These are phyloP conservation scores for Odontocolon sp. DNA, from an alignment of 2,888 invertebrate species.

Conservation along the genomic window DNA sequence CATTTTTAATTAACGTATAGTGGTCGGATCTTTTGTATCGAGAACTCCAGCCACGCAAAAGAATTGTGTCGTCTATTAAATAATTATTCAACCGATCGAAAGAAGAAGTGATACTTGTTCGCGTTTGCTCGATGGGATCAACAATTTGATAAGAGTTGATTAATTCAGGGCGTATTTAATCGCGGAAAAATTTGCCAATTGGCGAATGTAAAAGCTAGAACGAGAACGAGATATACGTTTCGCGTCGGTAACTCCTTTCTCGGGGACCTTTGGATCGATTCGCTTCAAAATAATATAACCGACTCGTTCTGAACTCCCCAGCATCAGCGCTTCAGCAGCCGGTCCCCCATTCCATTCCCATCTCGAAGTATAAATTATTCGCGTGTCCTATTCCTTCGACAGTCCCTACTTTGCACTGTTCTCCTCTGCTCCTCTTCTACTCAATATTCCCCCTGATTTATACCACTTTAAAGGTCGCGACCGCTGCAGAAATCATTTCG, in stretches of 20 bases:
- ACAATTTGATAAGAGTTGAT: slow-evolving; percentile 6
- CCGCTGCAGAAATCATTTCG: slow-evolving; percentile 57
- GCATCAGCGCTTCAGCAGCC: background rate
- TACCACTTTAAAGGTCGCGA: slow-evolving; percentile 58
- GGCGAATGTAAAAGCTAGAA: too few relatives aligned
- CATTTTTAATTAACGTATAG: slow-evolving; percentile 20
- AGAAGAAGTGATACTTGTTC: background rate
- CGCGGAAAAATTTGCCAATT: too few relatives aligned
- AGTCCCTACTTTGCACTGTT: slow-evolving; percentile 2
- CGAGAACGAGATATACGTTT: too few relatives aligned
- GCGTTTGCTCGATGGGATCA: slow-evolving; percentile 19
- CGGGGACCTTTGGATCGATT: slow-evolving; percentile 6
- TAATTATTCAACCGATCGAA: slow-evolving; percentile 30
- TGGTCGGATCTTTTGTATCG: background rate
- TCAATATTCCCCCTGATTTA: slow-evolving; percentile 48
- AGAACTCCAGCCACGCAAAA: background rate
- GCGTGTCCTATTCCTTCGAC: slow-evolving; percentile 20
- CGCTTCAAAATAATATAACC: slow-evolving; percentile 7
- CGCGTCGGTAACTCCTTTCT: background rate
- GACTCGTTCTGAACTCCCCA: slow-evolving; percentile 31
- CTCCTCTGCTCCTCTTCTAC: background rate
- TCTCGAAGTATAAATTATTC: slow-evolving; percentile 45
- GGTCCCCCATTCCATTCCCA: slow-evolving; percentile 12
- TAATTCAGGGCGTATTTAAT: slow-evolving; percentile 20
- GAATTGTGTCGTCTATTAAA: slow-evolving; percentile 17